Evolutionary conservation across 1,140 invertebrate genomes (phyloP).

Genomic region (Drosophila truncata): DNA sequence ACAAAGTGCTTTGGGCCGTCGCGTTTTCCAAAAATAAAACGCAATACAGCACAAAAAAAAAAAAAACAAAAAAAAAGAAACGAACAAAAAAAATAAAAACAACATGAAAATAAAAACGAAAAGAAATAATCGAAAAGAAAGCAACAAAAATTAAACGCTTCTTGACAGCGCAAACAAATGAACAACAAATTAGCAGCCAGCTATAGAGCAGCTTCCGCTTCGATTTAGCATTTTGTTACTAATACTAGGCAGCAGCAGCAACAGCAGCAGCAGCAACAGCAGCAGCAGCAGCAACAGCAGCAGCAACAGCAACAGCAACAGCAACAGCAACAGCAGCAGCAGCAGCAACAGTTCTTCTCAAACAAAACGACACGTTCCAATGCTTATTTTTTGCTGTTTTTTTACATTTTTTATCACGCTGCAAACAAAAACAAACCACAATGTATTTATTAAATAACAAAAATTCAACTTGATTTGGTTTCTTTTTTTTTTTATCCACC

Average conservation of each 20-base stretch:
- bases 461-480: conserved; percentile 7
- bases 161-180: conserved; percentile 53
- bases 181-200: conserved; percentile 51
- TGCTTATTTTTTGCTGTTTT: conserved; percentile 6
- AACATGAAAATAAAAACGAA: conserved; percentile 5
- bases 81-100: not conserved
- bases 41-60: conserved; percentile 9
- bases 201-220: conserved; percentile 34
- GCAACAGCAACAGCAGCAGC: no score
- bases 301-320: no score
- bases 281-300: no score
- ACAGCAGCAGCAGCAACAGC: no score
- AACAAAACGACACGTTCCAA: conserved; percentile 59
- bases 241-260: conserved; percentile 13
- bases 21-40: conserved; percentile 36
- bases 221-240: conserved; percentile 16
- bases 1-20: conserved; percentile 59
- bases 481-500: conserved; percentile 19
- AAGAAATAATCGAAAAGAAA: conserved; percentile 17
- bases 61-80: not conserved
- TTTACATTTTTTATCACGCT: conserved; percentile 57
- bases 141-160: conserved; percentile 40
- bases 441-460: conserved; percentile 34
- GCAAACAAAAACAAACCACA: conserved; percentile 48
- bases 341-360: not conserved